Evolutionary conservation across 2,113 vertebrate genomes (phyloP).

Genomic region (Otocyon megalotis): DNA sequence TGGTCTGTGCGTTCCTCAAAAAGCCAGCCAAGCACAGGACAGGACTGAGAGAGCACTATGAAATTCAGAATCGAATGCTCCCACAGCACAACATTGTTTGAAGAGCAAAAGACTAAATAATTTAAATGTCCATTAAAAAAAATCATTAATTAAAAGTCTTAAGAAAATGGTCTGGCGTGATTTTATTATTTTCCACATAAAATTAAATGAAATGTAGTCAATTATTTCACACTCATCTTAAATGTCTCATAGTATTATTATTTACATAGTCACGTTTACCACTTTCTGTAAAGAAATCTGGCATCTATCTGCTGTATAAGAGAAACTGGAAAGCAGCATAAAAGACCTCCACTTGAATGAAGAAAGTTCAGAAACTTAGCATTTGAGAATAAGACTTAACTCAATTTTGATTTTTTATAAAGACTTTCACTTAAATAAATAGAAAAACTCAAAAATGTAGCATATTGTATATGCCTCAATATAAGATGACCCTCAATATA

Average conservation of each 20-base stretch:
- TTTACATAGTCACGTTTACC: background rate
- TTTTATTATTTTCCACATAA: slow-evolving; percentile 67
- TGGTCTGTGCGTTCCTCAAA: slow-evolving; percentile 39
- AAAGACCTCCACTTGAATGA: slow-evolving; percentile 51
- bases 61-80: background rate
- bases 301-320: background rate
- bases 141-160: background rate
- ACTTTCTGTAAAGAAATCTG: slow-evolving; percentile 51
- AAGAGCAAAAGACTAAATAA: background rate
- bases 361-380: slow-evolving; percentile 20
- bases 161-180: slow-evolving; percentile 53
- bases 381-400: slow-evolving; percentile 27
- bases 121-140: background rate
- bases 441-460: slow-evolving; percentile 36
- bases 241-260: background rate
- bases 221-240: slow-evolving; percentile 61
- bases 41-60: background rate
- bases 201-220: slow-evolving; percentile 59
- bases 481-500: background rate
- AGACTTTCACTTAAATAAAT: slow-evolving; percentile 41
- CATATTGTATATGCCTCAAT: background rate
- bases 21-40: background rate
- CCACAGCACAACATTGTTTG: background rate
- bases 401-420: background rate
- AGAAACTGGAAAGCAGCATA: slow-evolving; percentile 51